A percentile compares a stretch with the other conserved stretches of the same genome.
phyloP scores from a whole-genome alignment of 2,888 invertebrate genomes.

The Melikaiella ostensackeni region DNA sequence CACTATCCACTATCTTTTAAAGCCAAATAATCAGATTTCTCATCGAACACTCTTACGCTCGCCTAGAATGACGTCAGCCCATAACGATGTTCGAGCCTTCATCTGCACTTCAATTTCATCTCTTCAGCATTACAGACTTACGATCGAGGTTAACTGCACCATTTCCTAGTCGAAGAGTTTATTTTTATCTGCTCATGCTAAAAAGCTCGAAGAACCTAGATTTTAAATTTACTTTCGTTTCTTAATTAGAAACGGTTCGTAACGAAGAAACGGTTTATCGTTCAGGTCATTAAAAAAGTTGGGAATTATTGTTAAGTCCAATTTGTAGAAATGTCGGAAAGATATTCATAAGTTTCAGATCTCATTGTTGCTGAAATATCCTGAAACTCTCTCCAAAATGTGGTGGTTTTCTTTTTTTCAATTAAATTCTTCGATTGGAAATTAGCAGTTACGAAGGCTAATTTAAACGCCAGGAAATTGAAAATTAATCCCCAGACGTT shows the following conservation, averaged over 20 bases:
- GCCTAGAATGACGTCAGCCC: background rate
- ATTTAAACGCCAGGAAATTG: constrained; percentile 19
- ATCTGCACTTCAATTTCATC: background rate
- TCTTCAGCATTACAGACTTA: background rate
- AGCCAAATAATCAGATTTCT: background rate
- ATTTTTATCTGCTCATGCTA: background rate
- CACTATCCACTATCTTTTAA: background rate
- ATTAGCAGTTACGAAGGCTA: background rate
- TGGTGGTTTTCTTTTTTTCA: background rate
- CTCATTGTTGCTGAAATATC: too few relatives aligned
- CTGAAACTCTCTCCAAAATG: too few relatives aligned
- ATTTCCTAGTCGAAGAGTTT: background rate
- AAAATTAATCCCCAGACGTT: constrained; percentile 16
- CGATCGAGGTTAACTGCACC: background rate
- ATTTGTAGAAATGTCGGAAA: too few relatives aligned
- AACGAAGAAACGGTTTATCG: background rate
- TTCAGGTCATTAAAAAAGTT: background rate
- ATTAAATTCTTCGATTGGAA: background rate
- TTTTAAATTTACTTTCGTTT: background rate
- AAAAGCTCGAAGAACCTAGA: background rate
- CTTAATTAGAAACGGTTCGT: background rate
- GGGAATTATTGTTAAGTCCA: too few relatives aligned
- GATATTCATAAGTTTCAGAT: too few relatives aligned
- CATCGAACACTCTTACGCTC: background rate
- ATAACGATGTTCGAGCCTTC: background rate